phyloP scores from a whole-genome alignment of 2,888 invertebrate genomes.

The Agrotis puta region DNA sequence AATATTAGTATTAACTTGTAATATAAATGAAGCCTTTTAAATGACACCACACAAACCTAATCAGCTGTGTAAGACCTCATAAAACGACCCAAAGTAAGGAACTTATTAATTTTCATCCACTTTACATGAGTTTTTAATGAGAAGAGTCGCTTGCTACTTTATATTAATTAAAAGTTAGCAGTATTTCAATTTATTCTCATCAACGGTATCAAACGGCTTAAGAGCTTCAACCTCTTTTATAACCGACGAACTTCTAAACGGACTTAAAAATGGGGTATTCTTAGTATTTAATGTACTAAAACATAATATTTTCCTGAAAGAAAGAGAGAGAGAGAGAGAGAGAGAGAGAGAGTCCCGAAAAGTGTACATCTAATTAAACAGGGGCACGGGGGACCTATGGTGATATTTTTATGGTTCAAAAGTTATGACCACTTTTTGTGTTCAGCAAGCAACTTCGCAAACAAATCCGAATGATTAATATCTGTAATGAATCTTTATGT shows the following conservation, averaged over 20 bases:
- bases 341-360: too few species aligned
- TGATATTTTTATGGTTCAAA: too few species aligned
- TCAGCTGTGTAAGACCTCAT: slow-evolving; percentile 15
- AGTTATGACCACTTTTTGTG: too few species aligned
- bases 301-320: too few species aligned
- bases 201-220: slow-evolving; percentile 28
- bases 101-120: slow-evolving; percentile 38
- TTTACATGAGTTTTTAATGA: slow-evolving; percentile 45
- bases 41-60: not conserved
- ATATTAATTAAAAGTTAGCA: slow-evolving; percentile 50
- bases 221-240: slow-evolving; percentile 1
- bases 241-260: not conserved
- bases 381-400: too few species aligned
- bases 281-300: not conserved
- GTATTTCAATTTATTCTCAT: slow-evolving; percentile 43
- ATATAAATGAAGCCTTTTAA: not conserved
- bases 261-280: not conserved
- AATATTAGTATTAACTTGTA: too few species aligned
- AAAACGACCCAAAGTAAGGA: not conserved
- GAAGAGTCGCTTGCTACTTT: slow-evolving; percentile 39
- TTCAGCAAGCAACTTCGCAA: too few species aligned
- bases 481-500: too few species aligned
- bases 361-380: too few species aligned
- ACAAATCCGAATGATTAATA: too few species aligned
- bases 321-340: too few species aligned